These are phyloP conservation scores for Arenicola marina DNA, from an alignment of 2,888 invertebrate genomes.

Conservation along the genomic window DNA sequence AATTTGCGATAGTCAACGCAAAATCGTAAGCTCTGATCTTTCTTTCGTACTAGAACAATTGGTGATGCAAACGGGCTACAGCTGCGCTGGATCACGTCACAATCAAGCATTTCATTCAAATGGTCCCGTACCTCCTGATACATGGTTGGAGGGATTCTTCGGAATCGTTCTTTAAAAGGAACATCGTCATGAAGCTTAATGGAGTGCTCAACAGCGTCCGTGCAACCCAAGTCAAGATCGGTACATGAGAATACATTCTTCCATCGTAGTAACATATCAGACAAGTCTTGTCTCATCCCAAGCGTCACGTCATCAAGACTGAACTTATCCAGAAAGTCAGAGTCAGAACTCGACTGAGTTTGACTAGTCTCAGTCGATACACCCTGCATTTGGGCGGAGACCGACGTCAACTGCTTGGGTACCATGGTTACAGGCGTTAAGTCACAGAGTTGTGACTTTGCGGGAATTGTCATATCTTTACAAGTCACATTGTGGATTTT, in stretches of 20 bases:
- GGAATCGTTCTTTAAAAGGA: background rate
- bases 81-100: background rate
- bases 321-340: background rate
- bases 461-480: too few species aligned
- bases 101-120: background rate
- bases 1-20: slow-evolving; percentile 8
- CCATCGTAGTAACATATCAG: background rate
- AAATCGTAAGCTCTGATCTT: background rate
- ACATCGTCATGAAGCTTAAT: background rate
- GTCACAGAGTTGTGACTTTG: too few species aligned
- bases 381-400: background rate
- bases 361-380: background rate
- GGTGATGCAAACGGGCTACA: background rate
- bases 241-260: background rate
- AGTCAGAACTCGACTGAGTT: background rate
- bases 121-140: slow-evolving; percentile 3
- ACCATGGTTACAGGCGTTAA: background rate
- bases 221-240: background rate
- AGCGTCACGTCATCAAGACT: background rate
- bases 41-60: background rate
- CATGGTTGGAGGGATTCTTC: background rate
- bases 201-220: background rate
- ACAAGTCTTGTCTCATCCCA: background rate
- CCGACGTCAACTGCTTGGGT: background rate
- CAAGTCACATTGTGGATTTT: too few species aligned